Evolutionary conservation across 2,888 invertebrate species (phyloP).

Genomic region (Leptothorax acervorum): DNA sequence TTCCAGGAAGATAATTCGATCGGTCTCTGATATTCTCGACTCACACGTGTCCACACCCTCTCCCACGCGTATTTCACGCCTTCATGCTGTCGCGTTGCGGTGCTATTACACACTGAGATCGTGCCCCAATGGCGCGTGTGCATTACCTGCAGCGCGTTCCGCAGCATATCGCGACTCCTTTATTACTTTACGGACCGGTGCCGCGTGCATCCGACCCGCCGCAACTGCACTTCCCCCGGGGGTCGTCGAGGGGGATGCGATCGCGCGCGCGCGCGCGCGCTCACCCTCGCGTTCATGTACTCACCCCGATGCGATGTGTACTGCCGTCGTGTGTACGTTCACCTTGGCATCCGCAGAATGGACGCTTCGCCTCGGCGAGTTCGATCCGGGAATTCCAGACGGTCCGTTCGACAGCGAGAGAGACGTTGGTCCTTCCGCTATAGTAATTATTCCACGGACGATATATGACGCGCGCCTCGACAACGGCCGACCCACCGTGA

Average conservation of each 20-base stretch:
- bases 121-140: conserved; percentile 32
- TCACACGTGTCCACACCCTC: neutral
- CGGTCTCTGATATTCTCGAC: conserved; percentile 6
- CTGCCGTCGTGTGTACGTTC: conserved; percentile 24
- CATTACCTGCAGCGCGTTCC: conserved; percentile 44
- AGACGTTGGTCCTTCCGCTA: conserved; percentile 46
- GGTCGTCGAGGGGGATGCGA: neutral
- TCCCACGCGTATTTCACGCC: conserved; percentile 28
- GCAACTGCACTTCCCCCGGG: conserved; percentile 2
- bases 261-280: neutral
- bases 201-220: conserved; percentile 11
- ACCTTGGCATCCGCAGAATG: conserved; percentile 53
- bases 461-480: conserved; percentile 55
- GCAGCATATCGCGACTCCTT: conserved; percentile 56
- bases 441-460: conserved; percentile 65
- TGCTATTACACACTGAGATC: conserved; percentile 60
- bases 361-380: conserved; percentile 51
- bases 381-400: conserved; percentile 58
- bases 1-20: conserved; percentile 5
- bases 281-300: conserved; percentile 7
- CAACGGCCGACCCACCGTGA: conserved; percentile 42
- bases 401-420: conserved; percentile 56
- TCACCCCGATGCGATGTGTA: neutral
- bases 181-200: conserved; percentile 46
- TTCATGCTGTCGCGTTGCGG: conserved; percentile 60